Percentiles rank a stretch among this genome's conserved stretches.
These are phyloP conservation scores for Proisotoma minuta DNA, from an alignment of 2,888 invertebrate genomes.

Conservation along the genomic window DNA sequence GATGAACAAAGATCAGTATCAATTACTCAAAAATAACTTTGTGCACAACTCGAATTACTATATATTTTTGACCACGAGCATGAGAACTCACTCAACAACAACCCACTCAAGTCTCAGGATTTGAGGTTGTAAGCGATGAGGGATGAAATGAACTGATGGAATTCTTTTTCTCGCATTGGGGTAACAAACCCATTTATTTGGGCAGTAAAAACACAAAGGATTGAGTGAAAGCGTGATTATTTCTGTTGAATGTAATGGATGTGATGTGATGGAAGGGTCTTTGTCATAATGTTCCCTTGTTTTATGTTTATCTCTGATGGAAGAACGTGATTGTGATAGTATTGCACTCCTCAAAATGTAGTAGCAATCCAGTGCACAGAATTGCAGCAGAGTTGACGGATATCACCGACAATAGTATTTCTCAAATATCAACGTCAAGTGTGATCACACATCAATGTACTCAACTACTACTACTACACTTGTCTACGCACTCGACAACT, in stretches of 20 bases:
- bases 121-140: conserved; percentile 3
- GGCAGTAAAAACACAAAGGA: background rate
- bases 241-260: conserved; percentile 33
- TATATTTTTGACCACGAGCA: conserved; percentile 1
- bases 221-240: conserved; percentile 24
- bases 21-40: too few species aligned
- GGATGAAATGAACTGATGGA: conserved; percentile 15
- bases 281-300: conserved; percentile 13
- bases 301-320: conserved; percentile 35
- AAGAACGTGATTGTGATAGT: conserved; percentile 33
- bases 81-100: background rate
- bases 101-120: background rate
- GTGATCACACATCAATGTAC: conserved; percentile 15
- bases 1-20: too few species aligned
- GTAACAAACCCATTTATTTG: conserved; percentile 10
- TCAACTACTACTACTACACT: background rate
- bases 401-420: conserved; percentile 16
- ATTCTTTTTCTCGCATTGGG: too few species aligned
- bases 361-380: background rate
- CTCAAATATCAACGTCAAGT: conserved; percentile 27
- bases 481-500: background rate
- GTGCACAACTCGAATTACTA: too few species aligned
- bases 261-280: conserved; percentile 21
- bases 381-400: background rate
- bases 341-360: background rate